Percentiles rank a stretch among this genome's conserved stretches.
Conservation (phyloP, 2,113 vertebrate species). For the Apteryx owenii region DNA sequence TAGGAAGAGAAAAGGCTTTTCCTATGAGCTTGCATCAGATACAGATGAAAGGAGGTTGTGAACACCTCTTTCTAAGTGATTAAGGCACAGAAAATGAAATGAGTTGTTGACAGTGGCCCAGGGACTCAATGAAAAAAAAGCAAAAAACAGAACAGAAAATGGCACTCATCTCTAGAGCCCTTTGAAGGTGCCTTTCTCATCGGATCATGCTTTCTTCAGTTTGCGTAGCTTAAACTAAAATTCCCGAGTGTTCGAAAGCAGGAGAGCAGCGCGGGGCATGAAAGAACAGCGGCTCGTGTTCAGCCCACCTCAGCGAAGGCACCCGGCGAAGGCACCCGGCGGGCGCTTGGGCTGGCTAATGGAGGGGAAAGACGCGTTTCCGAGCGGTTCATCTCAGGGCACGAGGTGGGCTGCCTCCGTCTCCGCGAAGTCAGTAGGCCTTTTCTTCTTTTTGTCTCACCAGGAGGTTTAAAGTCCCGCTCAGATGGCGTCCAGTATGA, state of each 20-base stretch:
- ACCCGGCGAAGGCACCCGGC: no score
- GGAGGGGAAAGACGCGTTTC: not conserved
- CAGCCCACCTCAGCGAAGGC: not conserved
- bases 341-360: not conserved
- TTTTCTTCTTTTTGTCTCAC: not conserved
- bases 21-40: not conserved
- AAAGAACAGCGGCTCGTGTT: not conserved
- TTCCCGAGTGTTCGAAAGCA: not conserved
- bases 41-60: not conserved
- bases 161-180: not conserved
- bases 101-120: accelerated
- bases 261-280: not conserved
- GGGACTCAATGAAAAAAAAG: not conserved
- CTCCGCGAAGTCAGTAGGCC: not conserved
- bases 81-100: not conserved
- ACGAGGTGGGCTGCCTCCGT: not conserved
- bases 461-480: not conserved
- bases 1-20: not conserved
- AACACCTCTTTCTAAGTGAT: not conserved
- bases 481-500: not conserved
- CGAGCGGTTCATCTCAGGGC: not conserved
- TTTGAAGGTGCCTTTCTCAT: not conserved
- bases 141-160: not conserved
- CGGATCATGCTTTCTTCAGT: not conserved
- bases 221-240: not conserved